These are phyloP conservation scores for Chionodraco myersi DNA, from an alignment of 2,113 vertebrate species.

Conservation along the genomic window DNA sequence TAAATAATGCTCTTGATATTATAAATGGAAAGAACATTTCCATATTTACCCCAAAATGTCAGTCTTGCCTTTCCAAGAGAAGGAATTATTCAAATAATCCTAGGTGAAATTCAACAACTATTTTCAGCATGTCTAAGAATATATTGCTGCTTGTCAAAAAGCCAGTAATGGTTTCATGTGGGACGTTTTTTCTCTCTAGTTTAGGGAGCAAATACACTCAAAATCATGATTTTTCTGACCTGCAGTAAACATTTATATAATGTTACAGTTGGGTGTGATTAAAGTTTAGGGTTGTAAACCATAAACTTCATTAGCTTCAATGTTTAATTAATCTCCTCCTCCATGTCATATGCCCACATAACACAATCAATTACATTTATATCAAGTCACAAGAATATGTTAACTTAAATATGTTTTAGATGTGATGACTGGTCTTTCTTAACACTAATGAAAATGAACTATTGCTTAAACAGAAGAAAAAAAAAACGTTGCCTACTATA, in stretches of 20 bases:
- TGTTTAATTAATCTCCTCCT: too few species aligned
- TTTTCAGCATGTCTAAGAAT: background rate
- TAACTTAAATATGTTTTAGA: too few species aligned
- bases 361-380: too few species aligned
- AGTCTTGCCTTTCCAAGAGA: background rate
- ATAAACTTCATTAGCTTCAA: too few species aligned
- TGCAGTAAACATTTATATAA: background rate
- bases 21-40: background rate
- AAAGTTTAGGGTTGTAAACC: background rate
- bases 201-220: background rate
- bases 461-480: too few species aligned
- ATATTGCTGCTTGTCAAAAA: too few species aligned
- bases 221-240: background rate
- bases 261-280: too few species aligned
- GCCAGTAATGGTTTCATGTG: background rate
- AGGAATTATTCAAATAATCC: slow-evolving; percentile 1
- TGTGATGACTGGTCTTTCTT: too few species aligned
- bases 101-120: background rate
- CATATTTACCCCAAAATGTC: background rate
- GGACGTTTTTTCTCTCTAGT: background rate
- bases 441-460: too few species aligned
- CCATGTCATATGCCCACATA: too few species aligned
- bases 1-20: background rate
- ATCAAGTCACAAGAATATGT: too few species aligned
- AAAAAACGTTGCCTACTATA: too few species aligned